Evolutionary conservation across 2,797 vertebrate species (phyloP).

Genomic region (Aeoliscus strigatus): DNA sequence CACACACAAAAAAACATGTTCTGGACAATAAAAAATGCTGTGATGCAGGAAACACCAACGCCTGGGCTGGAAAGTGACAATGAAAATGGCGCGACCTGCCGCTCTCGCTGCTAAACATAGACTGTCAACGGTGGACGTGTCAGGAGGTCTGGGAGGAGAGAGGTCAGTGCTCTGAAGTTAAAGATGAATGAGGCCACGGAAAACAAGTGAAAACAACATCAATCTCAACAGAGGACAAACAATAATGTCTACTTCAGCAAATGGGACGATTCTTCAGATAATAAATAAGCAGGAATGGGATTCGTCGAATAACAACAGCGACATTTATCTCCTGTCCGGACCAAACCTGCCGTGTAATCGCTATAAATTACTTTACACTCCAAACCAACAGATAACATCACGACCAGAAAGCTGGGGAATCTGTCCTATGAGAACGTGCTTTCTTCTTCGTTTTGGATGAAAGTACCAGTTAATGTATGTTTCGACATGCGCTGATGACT

Average conservation of each 20-base stretch:
- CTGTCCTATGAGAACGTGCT: no score
- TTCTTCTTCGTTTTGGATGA: no score
- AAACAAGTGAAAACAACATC: slow-evolving; percentile 20
- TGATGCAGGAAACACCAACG: slow-evolving; percentile 48
- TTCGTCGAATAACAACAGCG: slow-evolving; percentile 3
- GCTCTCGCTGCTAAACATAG: slow-evolving; percentile 36
- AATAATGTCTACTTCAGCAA: slow-evolving; percentile 11
- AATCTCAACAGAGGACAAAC: slow-evolving; percentile 30
- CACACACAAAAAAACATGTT: slow-evolving; percentile 22
- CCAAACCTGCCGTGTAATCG: no score
- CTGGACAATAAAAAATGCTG: slow-evolving; percentile 42
- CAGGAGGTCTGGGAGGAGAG: slow-evolving; percentile 32
- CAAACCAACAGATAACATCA: no score
- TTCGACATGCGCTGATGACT: no score
- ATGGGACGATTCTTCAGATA: no score
- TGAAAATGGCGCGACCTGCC: slow-evolving; percentile 51
- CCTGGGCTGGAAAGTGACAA: slow-evolving; percentile 43
- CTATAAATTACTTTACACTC: no score
- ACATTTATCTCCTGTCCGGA: no score
- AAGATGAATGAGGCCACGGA: slow-evolving; percentile 22
- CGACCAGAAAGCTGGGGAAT: no score
- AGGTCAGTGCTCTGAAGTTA: slow-evolving; percentile 40
- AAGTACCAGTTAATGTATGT: no score
- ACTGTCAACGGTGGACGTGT: slow-evolving; percentile 17
- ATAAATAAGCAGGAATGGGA: slow-evolving; percentile 10